Evolutionary conservation across 2,797 vertebrate genomes (phyloP).

Genomic region (Pachyuromys duprasi): DNA sequence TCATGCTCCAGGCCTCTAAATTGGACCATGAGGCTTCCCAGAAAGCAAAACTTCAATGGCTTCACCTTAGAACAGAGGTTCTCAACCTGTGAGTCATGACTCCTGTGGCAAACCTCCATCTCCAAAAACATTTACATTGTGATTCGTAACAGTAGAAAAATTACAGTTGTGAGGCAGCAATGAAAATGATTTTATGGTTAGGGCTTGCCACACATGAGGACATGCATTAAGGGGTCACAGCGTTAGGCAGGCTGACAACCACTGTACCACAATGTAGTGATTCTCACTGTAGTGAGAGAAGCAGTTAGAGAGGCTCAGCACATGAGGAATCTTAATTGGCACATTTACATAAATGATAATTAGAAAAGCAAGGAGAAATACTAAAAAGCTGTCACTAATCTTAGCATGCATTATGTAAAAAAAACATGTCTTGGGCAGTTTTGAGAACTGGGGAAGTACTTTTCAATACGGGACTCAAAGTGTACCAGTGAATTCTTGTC

Average conservation of each 20-base stretch:
- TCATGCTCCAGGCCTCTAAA: not conserved
- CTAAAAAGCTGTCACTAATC: not conserved
- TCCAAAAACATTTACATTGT: not conserved
- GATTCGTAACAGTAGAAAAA: not conserved
- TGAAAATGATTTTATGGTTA: not conserved
- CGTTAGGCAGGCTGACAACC: not conserved
- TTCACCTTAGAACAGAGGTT: not conserved
- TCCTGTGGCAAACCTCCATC: not conserved
- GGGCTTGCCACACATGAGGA: not conserved
- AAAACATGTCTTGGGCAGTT: not conserved
- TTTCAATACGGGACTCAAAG: not conserved
- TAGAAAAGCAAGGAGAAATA: not conserved
- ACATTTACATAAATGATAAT: not conserved
- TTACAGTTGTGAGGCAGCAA: not conserved
- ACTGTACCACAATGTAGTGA: not conserved
- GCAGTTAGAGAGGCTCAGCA: not conserved
- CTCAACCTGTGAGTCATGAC: not conserved
- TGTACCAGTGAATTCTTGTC: not conserved
- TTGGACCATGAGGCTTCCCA: not conserved
- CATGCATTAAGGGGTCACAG: not conserved
- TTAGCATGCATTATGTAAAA: not conserved
- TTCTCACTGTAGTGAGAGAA: not conserved
- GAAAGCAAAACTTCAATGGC: not conserved
- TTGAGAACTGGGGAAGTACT: not conserved
- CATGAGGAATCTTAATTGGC: not conserved